Percentiles rank a stretch among this genome's conserved stretches.
phyloP scores from a whole-genome alignment of 1,140 invertebrate species.

The Plodia interpunctella region DNA sequence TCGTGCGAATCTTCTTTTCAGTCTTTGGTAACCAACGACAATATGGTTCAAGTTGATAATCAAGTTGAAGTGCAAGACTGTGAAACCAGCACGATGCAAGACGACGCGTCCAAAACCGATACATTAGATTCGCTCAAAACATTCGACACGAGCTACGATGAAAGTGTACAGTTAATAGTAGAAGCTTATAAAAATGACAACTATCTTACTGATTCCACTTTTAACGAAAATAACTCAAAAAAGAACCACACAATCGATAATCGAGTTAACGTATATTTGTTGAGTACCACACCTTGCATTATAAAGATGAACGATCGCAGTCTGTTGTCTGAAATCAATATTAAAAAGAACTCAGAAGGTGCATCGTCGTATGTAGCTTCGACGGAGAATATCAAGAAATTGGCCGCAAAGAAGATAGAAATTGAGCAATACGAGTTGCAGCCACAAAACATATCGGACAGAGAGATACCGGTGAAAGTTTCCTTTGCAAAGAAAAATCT shows the following conservation, averaged over 20 bases:
- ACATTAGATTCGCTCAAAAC: neutral
- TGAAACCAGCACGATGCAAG: neutral
- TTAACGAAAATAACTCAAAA: conserved; percentile 31
- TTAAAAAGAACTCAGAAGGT: conserved; percentile 28
- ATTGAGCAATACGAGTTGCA: conserved; percentile 36
- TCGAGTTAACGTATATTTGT: conserved; percentile 40
- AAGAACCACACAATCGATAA: conserved; percentile 20
- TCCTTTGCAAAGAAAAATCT: conserved; percentile 58
- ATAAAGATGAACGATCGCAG: conserved; percentile 49
- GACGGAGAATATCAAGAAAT: conserved; percentile 50
- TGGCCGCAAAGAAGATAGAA: conserved; percentile 46
- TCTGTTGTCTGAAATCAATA: conserved; percentile 57
- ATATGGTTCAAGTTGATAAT: conserved; percentile 9
- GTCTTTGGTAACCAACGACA: conserved; percentile 11
- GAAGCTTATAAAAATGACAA: conserved; percentile 52
- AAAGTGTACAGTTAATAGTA: conserved; percentile 22
- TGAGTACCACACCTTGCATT: conserved; percentile 34
- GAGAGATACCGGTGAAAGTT: conserved; percentile 55
- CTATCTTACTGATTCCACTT: conserved; percentile 41
- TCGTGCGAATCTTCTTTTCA: conserved; percentile 36
- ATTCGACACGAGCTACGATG: neutral
- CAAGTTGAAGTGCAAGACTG: conserved; percentile 13
- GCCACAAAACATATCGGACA: conserved; percentile 32
- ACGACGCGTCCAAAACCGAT: neutral
- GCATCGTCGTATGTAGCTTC: conserved; percentile 36